Percentiles rank a stretch among this genome's conserved stretches.
Conservation (phyloP, 2,113 vertebrate genomes). For the Chaetura pelagica region DNA sequence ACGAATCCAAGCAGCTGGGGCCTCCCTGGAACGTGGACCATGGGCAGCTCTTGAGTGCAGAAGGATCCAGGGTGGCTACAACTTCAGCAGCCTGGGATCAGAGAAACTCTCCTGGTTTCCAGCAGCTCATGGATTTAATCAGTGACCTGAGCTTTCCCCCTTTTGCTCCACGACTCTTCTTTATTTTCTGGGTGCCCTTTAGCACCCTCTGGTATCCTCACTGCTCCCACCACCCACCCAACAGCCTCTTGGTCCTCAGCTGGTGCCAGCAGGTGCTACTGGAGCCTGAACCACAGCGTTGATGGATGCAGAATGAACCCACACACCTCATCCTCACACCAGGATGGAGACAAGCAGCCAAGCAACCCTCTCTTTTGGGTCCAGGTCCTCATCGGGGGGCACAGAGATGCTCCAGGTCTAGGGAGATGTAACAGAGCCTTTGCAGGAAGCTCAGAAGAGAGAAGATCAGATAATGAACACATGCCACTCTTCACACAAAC, state of each 20-base stretch:
- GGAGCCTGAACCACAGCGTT: neutral
- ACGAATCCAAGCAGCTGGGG: neutral
- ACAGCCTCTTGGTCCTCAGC: neutral
- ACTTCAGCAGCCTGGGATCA: neutral
- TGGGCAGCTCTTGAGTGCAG: accelerated
- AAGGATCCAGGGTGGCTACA: neutral
- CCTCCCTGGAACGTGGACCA: neutral
- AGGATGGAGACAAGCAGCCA: neutral
- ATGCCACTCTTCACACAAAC: slow-evolving; percentile 19
- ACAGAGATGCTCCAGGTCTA: neutral
- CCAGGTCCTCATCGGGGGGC: accelerated
- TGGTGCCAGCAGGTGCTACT: neutral
- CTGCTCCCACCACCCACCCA: accelerated
- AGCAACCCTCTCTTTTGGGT: neutral
- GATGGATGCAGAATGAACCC: neutral
- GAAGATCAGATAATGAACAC: slow-evolving; percentile 11
- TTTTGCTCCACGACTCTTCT: neutral
- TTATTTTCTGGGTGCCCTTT: neutral
- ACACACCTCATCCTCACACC: neutral
- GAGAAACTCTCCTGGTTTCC: neutral
- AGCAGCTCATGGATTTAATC: neutral
- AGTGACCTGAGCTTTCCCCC: neutral
- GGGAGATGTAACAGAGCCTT: neutral
- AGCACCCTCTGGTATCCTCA: neutral
- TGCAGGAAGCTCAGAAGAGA: slow-evolving; percentile 1